phyloP scores from a whole-genome alignment of 2,797 vertebrate genomes.

The Megalops cyprinoides region DNA sequence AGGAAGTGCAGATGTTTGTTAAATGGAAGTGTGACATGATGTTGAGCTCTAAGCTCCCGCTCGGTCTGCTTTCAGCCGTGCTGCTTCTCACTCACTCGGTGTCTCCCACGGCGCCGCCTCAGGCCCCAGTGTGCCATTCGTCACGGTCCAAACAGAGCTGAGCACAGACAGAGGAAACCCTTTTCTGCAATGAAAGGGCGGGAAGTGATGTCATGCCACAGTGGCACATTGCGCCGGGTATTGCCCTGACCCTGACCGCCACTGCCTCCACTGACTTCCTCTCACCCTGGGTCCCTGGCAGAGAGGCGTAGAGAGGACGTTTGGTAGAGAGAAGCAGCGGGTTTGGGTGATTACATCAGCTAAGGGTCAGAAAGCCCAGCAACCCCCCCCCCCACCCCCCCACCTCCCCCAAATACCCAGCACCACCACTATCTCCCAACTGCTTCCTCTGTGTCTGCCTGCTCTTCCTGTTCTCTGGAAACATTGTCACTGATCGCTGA shows the following conservation, averaged over 20 bases:
- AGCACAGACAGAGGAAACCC: not conserved
- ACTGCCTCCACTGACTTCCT: not conserved
- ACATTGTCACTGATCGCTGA: not conserved
- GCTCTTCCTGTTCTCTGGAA: not conserved
- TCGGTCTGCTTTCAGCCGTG: not conserved
- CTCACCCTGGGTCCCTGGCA: not conserved
- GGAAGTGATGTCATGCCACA: slow-evolving; percentile 9
- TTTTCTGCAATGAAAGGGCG: not conserved
- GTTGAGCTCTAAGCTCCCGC: slow-evolving; percentile 22
- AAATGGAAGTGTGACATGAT: slow-evolving; percentile 20
- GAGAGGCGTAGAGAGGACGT: not conserved
- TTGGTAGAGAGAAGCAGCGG: not conserved
- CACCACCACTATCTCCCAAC: too few species aligned
- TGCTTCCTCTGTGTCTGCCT: not conserved
- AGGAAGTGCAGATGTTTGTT: slow-evolving; percentile 8
- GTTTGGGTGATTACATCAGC: not conserved
- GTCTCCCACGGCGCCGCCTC: not conserved
- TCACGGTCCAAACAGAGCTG: not conserved
- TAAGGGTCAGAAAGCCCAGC: not conserved
- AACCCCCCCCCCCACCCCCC: not conserved
- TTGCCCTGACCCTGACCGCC: slow-evolving; percentile 5
- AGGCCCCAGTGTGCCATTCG: not conserved
- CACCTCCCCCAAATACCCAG: too few species aligned
- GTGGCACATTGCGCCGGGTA: not conserved
- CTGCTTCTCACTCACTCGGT: too few species aligned